phyloP scores from a whole-genome alignment of 2,797 vertebrate genomes.

The Urocyon cinereoargenteus region DNA sequence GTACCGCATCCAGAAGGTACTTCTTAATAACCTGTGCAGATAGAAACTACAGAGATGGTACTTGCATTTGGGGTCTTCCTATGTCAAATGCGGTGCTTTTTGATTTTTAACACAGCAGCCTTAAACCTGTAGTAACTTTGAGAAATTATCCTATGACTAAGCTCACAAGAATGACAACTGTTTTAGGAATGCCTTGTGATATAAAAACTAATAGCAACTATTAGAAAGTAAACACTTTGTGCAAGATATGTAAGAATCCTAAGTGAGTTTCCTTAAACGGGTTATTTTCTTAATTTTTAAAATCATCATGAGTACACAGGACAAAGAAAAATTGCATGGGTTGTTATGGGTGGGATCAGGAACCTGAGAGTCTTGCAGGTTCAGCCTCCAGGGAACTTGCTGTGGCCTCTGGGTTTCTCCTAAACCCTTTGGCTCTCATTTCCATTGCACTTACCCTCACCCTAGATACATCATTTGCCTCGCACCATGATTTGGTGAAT shows the following conservation, averaged over 20 bases:
- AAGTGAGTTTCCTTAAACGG: neutral
- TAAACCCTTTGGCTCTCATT: accelerated
- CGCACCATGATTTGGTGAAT: neutral
- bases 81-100: neutral
- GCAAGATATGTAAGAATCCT: neutral
- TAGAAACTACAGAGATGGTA: neutral
- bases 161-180: neutral
- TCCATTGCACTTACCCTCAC: too few relatives aligned
- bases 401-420: neutral
- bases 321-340: neutral
- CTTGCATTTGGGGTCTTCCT: neutral
- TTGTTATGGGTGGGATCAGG: neutral
- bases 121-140: neutral
- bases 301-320: neutral
- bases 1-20: neutral
- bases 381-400: neutral
- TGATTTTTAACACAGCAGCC: neutral
- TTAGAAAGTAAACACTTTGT: neutral
- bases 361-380: neutral
- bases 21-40: neutral
- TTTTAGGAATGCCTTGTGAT: neutral
- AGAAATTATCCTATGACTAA: neutral
- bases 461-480: neutral
- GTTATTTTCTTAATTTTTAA: neutral
- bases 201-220: neutral